Conservation (phyloP, 2,113 vertebrate genomes). For the Chinchilla lanigera region DNA sequence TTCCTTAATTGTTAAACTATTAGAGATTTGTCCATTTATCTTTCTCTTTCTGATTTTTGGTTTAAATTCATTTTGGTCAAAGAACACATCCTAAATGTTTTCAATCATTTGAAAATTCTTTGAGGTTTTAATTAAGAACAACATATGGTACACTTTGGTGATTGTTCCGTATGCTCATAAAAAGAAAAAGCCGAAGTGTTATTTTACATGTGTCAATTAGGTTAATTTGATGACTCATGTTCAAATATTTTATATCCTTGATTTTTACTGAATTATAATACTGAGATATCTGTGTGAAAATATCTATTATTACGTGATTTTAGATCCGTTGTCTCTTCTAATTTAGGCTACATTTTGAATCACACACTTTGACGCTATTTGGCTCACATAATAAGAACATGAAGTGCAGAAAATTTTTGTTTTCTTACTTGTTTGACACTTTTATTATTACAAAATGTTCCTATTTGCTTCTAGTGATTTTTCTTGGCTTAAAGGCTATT, state of each 20-base stretch:
- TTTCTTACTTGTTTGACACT: not conserved
- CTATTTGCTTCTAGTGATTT: not conserved
- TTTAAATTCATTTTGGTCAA: slow-evolving; percentile 5
- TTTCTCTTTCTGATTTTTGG: not conserved
- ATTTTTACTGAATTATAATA: not conserved
- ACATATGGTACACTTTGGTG: not conserved
- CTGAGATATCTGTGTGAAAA: not conserved
- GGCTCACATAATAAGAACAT: not conserved
- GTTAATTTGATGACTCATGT: not conserved
- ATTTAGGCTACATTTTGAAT: not conserved
- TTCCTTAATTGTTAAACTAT: not conserved
- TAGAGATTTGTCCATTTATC: not conserved
- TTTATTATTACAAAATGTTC: not conserved
- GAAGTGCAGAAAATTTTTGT: not conserved
- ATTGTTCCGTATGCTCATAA: not conserved
- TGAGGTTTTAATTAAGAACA: not conserved
- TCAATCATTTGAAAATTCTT: not conserved
- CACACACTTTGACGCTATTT: not conserved
- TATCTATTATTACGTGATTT: not conserved
- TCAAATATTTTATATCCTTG: not conserved
- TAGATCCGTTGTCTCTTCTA: not conserved
- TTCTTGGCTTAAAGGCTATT: not conserved
- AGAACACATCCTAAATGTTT: not conserved
- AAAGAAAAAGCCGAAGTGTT: not conserved
- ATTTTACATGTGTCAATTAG: not conserved